Base-by-base conservation (phyloP, 2,888 invertebrate genomes). In the Drosophila acutilabella region DNA sequence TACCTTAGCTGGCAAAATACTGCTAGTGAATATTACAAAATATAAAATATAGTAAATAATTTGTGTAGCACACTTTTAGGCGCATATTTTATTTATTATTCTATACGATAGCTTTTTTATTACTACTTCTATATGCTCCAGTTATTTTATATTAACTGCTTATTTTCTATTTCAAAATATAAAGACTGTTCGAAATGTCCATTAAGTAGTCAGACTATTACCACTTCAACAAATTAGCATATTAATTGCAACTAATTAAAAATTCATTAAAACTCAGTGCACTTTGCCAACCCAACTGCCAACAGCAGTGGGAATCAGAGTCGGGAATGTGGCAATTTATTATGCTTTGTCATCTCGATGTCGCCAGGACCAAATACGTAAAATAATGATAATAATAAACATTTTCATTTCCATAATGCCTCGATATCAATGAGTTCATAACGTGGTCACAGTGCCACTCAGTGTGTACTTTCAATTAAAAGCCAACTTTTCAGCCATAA, bases 211-310 rank as follows among this genome's bases (percentile, higher is more conserved):
- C 42, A 18, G 13, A 48, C 5, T 78, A 71, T 75, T 67, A 68
- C 70, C 76, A 78, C 79, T 85, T 59, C 20, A 80, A 81, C 90
- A 86, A 89, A 89, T 89, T 89, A 88, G 81, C 89, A 89, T 90
- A 88, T 90, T 90, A 90, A 89, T 89, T 90, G 80, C 78, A 75
- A 82, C 84, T 81, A 89, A 89, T 90, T 89, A 90, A 90, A 90
- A 90, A 84, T 80, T 76, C 88, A 84, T 83, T 84, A 88, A 86
- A 86, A 78, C 61, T 58, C 72, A 69, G 71, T 71, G 56, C 74
- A 68, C 33, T 54, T 62, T 59, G 30, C 38, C 23, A 23, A 48
- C 20, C 30, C 64, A n/a, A 59, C 20, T 38, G 50, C 16, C 16
- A 70, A 62, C 66, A 56, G 65, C 48, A 51, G 18, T 45, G 23